Conservation (phyloP, 2,888 invertebrate species). For the Arctia plantaginis region DNA sequence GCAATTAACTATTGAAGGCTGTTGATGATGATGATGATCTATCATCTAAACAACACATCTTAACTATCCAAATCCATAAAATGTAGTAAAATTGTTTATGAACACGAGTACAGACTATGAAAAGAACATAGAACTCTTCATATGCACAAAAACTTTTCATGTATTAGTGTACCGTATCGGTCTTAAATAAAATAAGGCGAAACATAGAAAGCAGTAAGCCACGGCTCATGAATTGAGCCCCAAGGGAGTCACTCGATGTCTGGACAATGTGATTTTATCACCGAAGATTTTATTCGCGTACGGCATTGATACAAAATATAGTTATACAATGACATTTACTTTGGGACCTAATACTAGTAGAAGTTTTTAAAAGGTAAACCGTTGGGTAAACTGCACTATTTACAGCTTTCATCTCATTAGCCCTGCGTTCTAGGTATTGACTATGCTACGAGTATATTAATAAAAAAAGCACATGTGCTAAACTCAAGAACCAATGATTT, state of each 20-base stretch:
- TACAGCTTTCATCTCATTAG: no score
- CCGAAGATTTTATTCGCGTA: slow-evolving; percentile 9
- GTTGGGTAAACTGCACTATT: no score
- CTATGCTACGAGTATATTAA: no score
- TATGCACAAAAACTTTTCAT: background rate
- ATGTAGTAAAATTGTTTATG: background rate
- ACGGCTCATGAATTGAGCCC: slow-evolving; percentile 48
- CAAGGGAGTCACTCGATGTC: slow-evolving; percentile 12
- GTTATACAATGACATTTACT: background rate
- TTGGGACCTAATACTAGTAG: background rate
- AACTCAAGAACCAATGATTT: no score
- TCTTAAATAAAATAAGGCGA: slow-evolving; percentile 50
- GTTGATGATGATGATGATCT: no score
- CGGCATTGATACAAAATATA: background rate
- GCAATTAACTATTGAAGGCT: no score
- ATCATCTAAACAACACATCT: no score
- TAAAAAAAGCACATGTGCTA: no score
- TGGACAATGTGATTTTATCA: slow-evolving; percentile 20
- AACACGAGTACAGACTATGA: background rate
- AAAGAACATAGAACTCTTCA: background rate
- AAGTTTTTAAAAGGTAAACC: background rate
- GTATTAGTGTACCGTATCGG: slow-evolving; percentile 16
- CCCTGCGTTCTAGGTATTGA: no score
- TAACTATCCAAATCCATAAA: background rate
- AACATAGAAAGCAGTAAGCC: slow-evolving; percentile 44